A percentile compares a stretch with the other conserved stretches of the same genome.
Conservation (phyloP, 2,113 vertebrate species). For the Meles meles region DNA sequence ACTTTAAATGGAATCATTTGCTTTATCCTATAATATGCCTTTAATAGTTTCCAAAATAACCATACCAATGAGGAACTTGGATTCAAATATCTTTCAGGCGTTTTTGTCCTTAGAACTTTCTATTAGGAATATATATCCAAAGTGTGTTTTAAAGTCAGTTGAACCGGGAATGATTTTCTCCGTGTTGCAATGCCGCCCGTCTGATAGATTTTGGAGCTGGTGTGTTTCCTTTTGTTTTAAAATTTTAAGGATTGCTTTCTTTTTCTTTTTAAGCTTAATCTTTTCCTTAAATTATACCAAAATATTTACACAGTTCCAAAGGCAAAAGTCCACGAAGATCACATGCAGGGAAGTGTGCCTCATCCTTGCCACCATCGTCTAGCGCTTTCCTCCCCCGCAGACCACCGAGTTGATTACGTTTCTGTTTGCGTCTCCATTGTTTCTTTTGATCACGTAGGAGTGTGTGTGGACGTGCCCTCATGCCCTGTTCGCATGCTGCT, state of each 20-base stretch:
- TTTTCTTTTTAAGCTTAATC: neutral
- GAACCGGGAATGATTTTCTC: neutral
- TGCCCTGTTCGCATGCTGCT: neutral
- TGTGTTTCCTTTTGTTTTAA: neutral
- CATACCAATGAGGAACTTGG: too few species aligned
- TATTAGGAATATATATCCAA: neutral
- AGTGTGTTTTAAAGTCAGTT: neutral
- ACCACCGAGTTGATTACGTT: too few species aligned
- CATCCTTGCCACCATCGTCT: rapidly evolving
- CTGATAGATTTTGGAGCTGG: neutral
- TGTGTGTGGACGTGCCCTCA: rapidly evolving
- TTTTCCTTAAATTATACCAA: neutral
- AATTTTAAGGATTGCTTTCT: neutral
- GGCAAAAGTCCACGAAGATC: neutral
- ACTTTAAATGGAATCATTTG: neutral
- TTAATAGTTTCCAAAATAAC: neutral
- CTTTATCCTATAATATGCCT: neutral
- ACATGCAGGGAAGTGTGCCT: neutral
- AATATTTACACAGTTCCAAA: neutral
- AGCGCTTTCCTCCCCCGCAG: rapidly evolving
- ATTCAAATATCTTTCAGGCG: neutral
- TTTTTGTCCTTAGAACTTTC: neutral
- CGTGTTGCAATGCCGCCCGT: rapidly evolving
- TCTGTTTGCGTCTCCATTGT: neutral
- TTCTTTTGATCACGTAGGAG: too few species aligned